phyloP scores from a whole-genome alignment of 2,113 vertebrate species.

The Nanorana parkeri region DNA sequence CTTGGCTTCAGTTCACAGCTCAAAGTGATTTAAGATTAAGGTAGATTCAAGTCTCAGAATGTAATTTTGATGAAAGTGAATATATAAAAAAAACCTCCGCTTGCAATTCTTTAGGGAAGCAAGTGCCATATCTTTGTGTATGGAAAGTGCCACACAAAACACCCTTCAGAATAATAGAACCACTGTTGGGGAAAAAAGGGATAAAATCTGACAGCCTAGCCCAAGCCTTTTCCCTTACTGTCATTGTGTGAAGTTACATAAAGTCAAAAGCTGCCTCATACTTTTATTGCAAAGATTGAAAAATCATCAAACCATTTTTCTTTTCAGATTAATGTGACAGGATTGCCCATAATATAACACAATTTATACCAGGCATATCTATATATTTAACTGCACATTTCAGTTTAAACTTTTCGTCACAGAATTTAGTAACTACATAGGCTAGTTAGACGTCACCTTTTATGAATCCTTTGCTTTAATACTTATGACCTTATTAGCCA shows the following conservation, averaged over 20 bases:
- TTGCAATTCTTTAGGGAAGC: slow-evolving; percentile 57
- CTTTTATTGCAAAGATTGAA: background rate
- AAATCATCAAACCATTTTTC: slow-evolving; percentile 4
- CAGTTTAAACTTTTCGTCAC: too few relatives aligned
- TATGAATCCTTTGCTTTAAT: too few relatives aligned
- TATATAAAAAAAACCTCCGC: slow-evolving; percentile 57
- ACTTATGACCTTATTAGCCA: too few relatives aligned
- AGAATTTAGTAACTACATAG: too few relatives aligned
- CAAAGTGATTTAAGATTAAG: slow-evolving; percentile 60
- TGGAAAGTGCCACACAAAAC: slow-evolving; percentile 60
- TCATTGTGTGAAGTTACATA: slow-evolving; percentile 27
- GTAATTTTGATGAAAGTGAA: slow-evolving; percentile 59
- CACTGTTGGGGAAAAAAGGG: slow-evolving; percentile 12
- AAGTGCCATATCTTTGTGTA: slow-evolving; percentile 44
- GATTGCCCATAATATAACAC: background rate
- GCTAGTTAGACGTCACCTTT: too few relatives aligned
- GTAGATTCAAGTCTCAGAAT: slow-evolving; percentile 59
- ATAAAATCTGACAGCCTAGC: slow-evolving; percentile 40
- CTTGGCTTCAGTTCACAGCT: slow-evolving; percentile 59
- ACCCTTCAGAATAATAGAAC: slow-evolving; percentile 46
- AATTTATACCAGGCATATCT: background rate
- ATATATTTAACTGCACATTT: too few relatives aligned
- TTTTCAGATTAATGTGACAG: background rate
- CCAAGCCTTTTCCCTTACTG: slow-evolving; percentile 36
- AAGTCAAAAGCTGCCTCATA: slow-evolving; percentile 16